Conservation (phyloP, 2,888 invertebrate species). For the Branchipolynoe longqiensis region DNA sequence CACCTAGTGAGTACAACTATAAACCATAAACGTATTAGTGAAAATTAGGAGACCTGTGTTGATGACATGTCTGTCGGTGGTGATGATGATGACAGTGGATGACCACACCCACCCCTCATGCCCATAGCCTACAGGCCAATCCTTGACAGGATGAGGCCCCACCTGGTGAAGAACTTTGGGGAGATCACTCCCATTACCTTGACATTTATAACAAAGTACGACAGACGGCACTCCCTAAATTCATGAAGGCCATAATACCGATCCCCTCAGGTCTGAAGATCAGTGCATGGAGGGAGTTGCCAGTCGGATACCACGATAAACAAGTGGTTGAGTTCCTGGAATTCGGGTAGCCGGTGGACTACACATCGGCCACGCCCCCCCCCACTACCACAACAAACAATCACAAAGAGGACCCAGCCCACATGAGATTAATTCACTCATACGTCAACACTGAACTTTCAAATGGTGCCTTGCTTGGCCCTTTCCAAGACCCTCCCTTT, state of each 20-base stretch:
- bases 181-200: no score
- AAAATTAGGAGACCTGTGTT: no score
- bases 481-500: neutral
- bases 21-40: no score
- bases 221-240: neutral
- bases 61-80: no score
- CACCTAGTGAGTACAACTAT: no score
- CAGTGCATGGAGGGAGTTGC: neutral
- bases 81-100: no score
- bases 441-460: neutral
- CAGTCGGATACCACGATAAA: neutral
- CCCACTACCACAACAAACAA: neutral
- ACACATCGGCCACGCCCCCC: neutral
- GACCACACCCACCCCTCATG: no score
- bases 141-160: no score
- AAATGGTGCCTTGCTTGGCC: neutral
- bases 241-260: neutral
- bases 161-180: no score
- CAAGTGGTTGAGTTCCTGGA: neutral
- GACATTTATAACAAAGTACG: no score
- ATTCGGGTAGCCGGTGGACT: neutral
- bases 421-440: neutral
- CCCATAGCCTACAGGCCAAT: no score
- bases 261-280: neutral
- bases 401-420: neutral